phyloP scores from a whole-genome alignment of 2,113 vertebrate species.

The Apodemus sylvaticus region DNA sequence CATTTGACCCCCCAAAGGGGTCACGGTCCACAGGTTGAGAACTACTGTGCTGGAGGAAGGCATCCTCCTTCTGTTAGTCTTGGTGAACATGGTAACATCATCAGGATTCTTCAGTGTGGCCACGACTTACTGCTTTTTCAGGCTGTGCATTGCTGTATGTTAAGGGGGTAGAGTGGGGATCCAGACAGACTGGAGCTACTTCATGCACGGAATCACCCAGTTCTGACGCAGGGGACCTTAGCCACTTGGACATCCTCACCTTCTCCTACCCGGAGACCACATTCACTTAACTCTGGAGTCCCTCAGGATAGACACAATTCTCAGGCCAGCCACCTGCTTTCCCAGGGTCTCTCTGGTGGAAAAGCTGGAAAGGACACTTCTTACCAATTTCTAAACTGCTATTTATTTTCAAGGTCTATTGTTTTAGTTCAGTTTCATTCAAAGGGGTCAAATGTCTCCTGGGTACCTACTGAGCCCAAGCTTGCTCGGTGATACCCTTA shows the following conservation, averaged over 20 bases:
- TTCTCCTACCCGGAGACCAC: neutral
- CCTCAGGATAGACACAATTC: neutral
- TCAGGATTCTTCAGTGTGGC: neutral
- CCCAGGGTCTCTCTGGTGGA: neutral
- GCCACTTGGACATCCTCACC: neutral
- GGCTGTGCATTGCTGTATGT: neutral
- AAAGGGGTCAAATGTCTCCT: neutral
- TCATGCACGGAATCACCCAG: neutral
- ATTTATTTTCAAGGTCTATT: neutral
- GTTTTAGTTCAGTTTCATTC: neutral
- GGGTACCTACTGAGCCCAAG: neutral
- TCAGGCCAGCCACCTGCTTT: neutral
- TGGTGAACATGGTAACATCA: neutral
- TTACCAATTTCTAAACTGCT: neutral
- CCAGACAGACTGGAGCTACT: neutral
- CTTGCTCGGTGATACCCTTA: neutral
- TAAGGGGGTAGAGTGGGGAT: neutral
- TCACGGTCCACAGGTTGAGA: neutral
- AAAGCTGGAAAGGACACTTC: neutral
- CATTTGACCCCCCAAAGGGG: neutral
- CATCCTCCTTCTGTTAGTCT: neutral
- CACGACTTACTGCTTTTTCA: neutral
- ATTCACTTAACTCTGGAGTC: neutral
- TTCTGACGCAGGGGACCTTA: neutral
- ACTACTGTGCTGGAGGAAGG: no score